Base-by-base conservation (phyloP, 2,888 invertebrate species). In the Invenusta paracnida region DNA sequence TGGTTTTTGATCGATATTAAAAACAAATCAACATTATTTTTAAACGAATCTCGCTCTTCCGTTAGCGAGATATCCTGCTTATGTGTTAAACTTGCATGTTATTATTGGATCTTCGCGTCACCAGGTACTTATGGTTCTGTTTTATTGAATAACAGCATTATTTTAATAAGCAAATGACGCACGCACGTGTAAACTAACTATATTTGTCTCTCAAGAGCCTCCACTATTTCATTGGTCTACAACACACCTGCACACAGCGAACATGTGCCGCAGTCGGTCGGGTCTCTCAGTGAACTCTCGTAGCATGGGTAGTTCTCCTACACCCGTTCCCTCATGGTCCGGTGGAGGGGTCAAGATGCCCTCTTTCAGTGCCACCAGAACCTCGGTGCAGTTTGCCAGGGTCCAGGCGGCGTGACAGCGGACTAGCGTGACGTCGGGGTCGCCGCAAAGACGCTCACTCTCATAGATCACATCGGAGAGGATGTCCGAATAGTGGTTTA, bases 371-470 rank as follows among this genome's bases (percentile, higher is more conserved):
- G 94, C 92, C 0, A 95, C 93, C 0, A 96, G 92, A 0, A 95
- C 94, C 90, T 96, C 95, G 89, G 94, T 95, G 2, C 96, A 93
- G 90, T 96, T 96, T 0, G 95, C 96, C 87, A 96, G 92, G 0
- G 96, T 94, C 96, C 96, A 96, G 0, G 95, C 94, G 0, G 95
- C 94, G 91, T 96, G 96, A 0, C 94, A 93, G 29, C 95, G 93
- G 0, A 96, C 95, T 0, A 93, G 93, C 28, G 94, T 90, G 29
- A 66, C 67, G 29, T 84, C 84, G 28, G 81, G 67, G 66, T 29
- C 84, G n/a, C 5, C 5, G 29, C 84, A 84, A 17, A 84, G 73
- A 17, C 29, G 31, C 73, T 29, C 73, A 29, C 29, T 29, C 73
- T 66, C 29, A 27, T 82, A 79, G 84, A 84, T 66, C 0, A 84